Evolutionary conservation across 1,140 invertebrate species (phyloP).

Genomic region (Cryptotermes secundus): DNA sequence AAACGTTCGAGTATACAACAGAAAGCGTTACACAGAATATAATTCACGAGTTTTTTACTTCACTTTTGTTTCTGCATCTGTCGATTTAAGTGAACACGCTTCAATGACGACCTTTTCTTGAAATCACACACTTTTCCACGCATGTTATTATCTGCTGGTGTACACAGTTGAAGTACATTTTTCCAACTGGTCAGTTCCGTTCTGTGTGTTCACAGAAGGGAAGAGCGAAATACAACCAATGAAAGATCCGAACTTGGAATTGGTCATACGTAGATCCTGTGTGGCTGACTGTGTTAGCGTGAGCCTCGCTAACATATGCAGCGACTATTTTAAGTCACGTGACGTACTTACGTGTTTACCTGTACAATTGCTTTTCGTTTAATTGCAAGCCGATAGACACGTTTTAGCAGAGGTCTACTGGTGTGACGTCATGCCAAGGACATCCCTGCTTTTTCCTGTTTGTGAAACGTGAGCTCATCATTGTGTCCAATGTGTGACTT

Average conservation of each 20-base stretch:
- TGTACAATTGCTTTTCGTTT: conserved; percentile 8
- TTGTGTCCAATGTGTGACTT: no score
- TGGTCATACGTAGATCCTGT: conserved; percentile 1
- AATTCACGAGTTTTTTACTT: no score
- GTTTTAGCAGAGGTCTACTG: background rate
- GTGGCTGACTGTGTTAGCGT: background rate
- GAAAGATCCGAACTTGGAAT: background rate
- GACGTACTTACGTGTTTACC: conserved; percentile 3
- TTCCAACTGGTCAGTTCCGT: background rate
- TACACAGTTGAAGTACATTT: background rate
- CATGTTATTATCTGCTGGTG: background rate
- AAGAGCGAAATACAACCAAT: background rate
- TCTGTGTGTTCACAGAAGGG: background rate
- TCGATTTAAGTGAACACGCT: background rate
- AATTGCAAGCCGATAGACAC: background rate
- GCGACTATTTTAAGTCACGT: background rate
- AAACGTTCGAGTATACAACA: no score
- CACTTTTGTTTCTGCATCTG: background rate
- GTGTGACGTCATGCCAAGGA: background rate
- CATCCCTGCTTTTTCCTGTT: background rate
- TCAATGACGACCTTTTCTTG: background rate
- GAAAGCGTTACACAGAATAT: no score
- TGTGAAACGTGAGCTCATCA: background rate
- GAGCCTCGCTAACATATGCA: background rate
- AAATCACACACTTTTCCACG: background rate